Evolutionary conservation across 2,797 vertebrate genomes (phyloP).

Genomic region (Acanthopagrus latus): DNA sequence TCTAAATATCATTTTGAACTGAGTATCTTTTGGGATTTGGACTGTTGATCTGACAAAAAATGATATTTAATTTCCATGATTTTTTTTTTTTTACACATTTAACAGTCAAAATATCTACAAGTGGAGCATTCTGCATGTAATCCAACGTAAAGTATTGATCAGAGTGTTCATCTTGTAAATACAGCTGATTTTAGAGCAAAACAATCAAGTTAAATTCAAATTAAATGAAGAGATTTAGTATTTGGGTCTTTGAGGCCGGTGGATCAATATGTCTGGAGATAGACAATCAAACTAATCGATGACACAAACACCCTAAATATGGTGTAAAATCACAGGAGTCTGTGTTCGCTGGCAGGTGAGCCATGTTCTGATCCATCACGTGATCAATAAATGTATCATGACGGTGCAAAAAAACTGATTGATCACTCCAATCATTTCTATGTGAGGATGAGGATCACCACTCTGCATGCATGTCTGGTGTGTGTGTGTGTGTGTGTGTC

Average conservation of each 20-base stretch:
- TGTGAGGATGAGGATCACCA: slow-evolving; percentile 4
- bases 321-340: too few relatives aligned
- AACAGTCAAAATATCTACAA: not conserved
- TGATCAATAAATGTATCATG: not conserved
- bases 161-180: too few relatives aligned
- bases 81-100: not conserved
- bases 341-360: too few relatives aligned
- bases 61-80: too few relatives aligned
- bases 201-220: too few relatives aligned
- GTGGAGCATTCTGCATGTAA: not conserved
- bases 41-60: too few relatives aligned
- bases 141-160: not conserved
- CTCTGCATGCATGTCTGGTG: not conserved
- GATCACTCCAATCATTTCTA: not conserved
- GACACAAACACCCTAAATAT: too few relatives aligned
- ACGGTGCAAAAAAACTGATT: slow-evolving; percentile 7
- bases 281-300: too few relatives aligned
- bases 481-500: slow-evolving; percentile 37
- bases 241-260: too few relatives aligned
- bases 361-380: not conserved
- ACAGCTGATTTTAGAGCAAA: too few relatives aligned
- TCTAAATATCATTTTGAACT: fast-evolving
- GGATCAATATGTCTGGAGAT: too few relatives aligned
- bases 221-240: too few relatives aligned
- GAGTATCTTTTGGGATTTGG: not conserved